These are phyloP conservation scores for Trachurus trachurus DNA, from an alignment of 2,797 vertebrate species.

Conservation along the genomic window DNA sequence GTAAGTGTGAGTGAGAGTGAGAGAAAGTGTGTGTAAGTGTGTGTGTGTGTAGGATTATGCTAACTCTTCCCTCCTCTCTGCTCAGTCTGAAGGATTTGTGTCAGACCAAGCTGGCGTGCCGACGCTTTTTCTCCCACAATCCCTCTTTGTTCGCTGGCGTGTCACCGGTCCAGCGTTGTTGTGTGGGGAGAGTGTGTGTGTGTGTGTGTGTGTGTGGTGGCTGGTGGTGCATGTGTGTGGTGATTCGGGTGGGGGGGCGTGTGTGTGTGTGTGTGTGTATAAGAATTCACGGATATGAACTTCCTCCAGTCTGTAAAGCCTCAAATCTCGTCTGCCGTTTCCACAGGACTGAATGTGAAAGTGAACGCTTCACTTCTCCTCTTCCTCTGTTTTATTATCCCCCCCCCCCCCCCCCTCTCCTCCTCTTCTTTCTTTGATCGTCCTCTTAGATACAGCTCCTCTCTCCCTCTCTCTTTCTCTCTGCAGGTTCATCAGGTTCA, in stretches of 20 bases:
- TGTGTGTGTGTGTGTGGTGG: background rate
- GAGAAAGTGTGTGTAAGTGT: no score
- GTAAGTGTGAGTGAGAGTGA: background rate
- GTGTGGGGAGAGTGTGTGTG: background rate
- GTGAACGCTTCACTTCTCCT: slow-evolving; percentile 55
- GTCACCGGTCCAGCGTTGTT: slow-evolving; percentile 54
- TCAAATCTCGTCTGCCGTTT: slow-evolving; percentile 73
- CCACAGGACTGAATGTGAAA: slow-evolving; percentile 64
- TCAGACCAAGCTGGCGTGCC: slow-evolving; percentile 79
- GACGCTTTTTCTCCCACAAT: slow-evolving; percentile 73
- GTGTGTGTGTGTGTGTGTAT: background rate
- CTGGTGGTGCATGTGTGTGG: no score
- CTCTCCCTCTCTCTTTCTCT: no score
- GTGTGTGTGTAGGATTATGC: slow-evolving; percentile 84
- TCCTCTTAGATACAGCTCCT: background rate
- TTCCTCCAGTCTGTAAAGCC: slow-evolving; percentile 70
- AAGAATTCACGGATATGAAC: slow-evolving; percentile 64
- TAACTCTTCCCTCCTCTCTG: slow-evolving; percentile 85
- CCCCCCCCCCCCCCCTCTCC: background rate
- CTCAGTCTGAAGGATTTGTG: slow-evolving; percentile 89
- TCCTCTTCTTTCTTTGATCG: slow-evolving; percentile 31
- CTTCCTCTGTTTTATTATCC: slow-evolving; percentile 58
- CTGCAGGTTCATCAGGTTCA: no score
- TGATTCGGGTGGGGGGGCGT: background rate
- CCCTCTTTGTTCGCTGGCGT: slow-evolving; percentile 80